Percentiles rank a stretch among this genome's conserved stretches.
Conservation (phyloP, 2,113 vertebrate genomes). For the Callionymus lyra region DNA sequence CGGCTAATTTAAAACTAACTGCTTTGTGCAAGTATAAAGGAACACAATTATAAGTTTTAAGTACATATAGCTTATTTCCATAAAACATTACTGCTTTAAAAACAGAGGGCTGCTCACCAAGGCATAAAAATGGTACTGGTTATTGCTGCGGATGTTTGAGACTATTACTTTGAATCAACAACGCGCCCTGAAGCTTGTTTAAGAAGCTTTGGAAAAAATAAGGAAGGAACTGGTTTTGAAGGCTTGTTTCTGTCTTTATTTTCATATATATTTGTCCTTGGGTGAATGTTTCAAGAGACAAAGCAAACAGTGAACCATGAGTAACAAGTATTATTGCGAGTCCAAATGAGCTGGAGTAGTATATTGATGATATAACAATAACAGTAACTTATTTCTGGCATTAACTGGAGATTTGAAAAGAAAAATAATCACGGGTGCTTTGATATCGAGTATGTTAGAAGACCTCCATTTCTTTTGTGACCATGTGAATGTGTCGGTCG, state of each 20-base stretch:
- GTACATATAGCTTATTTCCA: constrained; percentile 75
- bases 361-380: too few species aligned
- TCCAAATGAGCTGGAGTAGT: too few species aligned
- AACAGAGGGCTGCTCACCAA: constrained; percentile 64
- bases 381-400: too few species aligned
- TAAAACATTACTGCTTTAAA: constrained; percentile 70
- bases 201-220: constrained; percentile 26
- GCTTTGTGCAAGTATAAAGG: constrained; percentile 70
- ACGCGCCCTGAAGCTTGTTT: constrained; percentile 40
- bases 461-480: too few species aligned
- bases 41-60: constrained; percentile 77
- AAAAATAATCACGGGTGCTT: too few species aligned
- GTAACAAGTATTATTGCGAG: too few species aligned
- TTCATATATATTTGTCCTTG: constrained; percentile 10
- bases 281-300: constrained; percentile 12
- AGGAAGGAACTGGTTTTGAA: constrained; percentile 32
- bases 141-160: constrained; percentile 44
- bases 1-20: constrained; percentile 72
- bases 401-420: too few species aligned
- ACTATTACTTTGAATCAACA: constrained; percentile 49
- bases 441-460: too few species aligned
- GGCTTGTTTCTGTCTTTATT: constrained; percentile 20
- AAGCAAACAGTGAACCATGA: neutral
- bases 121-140: constrained; percentile 52
- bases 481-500: too few species aligned